phyloP scores from a whole-genome alignment of 2,797 vertebrate genomes.

The Schizothorax lantsangensis region DNA sequence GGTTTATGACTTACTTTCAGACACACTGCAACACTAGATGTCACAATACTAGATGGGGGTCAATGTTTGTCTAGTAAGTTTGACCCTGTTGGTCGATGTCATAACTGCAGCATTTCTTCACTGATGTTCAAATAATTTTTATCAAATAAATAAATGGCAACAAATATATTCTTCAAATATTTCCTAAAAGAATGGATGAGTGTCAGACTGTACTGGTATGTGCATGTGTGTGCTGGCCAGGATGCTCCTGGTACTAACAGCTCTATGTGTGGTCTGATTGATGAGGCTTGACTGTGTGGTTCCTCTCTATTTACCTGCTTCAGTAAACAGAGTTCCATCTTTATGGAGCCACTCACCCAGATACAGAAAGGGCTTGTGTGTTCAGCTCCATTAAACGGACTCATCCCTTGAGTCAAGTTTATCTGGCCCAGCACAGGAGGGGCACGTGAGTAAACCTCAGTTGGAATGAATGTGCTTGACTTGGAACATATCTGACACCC shows the following conservation, averaged over 20 bases:
- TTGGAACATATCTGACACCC: conserved; percentile 14
- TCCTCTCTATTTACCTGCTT: conserved; percentile 54
- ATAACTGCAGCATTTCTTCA: neutral
- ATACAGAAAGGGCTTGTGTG: conserved; percentile 28
- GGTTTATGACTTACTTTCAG: neutral
- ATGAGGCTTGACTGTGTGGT: conserved; percentile 50
- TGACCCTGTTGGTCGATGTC: neutral
- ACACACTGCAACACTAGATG: neutral
- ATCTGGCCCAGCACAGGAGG: conserved; percentile 34
- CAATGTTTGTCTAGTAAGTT: neutral
- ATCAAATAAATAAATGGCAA: neutral
- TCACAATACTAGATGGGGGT: neutral
- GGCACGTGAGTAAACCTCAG: conserved; percentile 7
- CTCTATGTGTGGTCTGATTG: conserved; percentile 45
- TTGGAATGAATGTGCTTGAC: neutral
- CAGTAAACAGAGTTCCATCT: conserved; percentile 55
- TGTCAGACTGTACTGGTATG: neutral
- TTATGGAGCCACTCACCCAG: conserved; percentile 45
- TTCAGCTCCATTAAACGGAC: conserved; percentile 56
- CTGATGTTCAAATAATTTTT: neutral
- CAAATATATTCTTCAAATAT: neutral
- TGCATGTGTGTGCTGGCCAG: neutral
- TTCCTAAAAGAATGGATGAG: neutral
- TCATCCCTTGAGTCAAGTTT: conserved; percentile 39
- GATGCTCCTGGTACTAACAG: conserved; percentile 9